Base-by-base conservation (phyloP, 2,113 vertebrate species). In the Zingel zingel region DNA sequence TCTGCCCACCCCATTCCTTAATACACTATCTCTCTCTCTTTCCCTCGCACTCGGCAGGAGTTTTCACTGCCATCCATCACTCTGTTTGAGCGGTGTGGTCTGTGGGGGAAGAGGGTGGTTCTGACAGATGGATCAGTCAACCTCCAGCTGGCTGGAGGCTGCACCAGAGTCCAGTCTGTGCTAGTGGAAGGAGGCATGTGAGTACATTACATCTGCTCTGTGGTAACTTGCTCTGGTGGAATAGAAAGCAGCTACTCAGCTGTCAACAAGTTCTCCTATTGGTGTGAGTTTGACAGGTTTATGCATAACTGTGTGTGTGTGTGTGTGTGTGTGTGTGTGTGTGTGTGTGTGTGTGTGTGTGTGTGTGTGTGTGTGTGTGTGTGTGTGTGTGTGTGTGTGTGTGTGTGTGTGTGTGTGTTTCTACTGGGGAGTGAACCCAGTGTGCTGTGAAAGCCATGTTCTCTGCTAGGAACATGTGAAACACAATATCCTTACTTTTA, bases 171-270 rank as follows among this genome's bases (percentile, higher is more conserved):
- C 67, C 96, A 96, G 84, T 99, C 98, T 39, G 70, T 98, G 79
- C 92, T 96, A 62, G 96, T 98, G 81, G 92, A 95, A 54, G 98
- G 98, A 0, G 98, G 98, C 91, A 89, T 95, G 98, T 99, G 93
- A 98, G 98, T 98, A 74, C 47, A 62, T 21, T 6, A 9, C 54
- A 33, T 0, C 16, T 27, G 50, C 33, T 1, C 71, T 3, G 18
- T 23, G 45, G 19, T 16, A 6, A 27, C 43, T 18, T 47, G 14
- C 25, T 66, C 11, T 18, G 0, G 16, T 1, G 15, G 48, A 70
- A 64, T 23, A 21, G 56, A 25, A 64, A 67, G 19, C 72, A 57
- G 69, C 23, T 6, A 15, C 23, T 51, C 27, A 8, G 50, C 48
- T 2, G 1, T 57, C 45, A 51, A 33, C 25, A 39, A 47, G 33